Percentiles rank a stretch among this genome's conserved stretches.
Conservation (phyloP, 2,797 vertebrate species). For the Agapornis canus region DNA sequence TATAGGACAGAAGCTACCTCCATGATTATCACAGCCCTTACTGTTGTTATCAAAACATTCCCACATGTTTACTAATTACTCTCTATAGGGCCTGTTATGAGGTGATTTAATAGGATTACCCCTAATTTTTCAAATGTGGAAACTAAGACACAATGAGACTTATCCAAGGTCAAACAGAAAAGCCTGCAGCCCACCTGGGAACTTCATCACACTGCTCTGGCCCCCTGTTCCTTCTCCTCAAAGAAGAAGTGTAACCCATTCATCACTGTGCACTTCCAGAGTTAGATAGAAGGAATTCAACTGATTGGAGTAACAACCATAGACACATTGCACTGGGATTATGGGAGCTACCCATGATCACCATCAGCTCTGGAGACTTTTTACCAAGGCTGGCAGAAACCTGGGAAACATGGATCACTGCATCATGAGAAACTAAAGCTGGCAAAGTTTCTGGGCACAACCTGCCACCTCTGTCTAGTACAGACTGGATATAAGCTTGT, state of each 20-base stretch:
- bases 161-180: neutral
- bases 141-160: neutral
- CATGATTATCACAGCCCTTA: neutral
- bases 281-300: neutral
- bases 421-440: neutral
- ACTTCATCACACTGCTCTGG: neutral
- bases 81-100: neutral
- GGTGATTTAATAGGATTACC: constrained; percentile 37
- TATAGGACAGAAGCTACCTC: neutral
- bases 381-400: neutral
- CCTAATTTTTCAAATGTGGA: constrained; percentile 2
- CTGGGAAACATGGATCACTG: neutral
- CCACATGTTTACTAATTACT: constrained; percentile 6
- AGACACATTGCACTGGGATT: neutral
- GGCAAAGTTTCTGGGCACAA: neutral
- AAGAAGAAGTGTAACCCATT: neutral
- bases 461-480: neutral
- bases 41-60: constrained; percentile 7
- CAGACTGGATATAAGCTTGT: neutral
- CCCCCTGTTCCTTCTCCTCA: neutral
- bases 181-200: neutral
- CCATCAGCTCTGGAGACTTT: neutral
- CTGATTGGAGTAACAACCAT: neutral
- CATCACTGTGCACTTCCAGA: neutral
- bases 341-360: neutral